Evolutionary conservation across 2,113 vertebrate species (phyloP).

Genomic region (Neoarius graeffei): DNA sequence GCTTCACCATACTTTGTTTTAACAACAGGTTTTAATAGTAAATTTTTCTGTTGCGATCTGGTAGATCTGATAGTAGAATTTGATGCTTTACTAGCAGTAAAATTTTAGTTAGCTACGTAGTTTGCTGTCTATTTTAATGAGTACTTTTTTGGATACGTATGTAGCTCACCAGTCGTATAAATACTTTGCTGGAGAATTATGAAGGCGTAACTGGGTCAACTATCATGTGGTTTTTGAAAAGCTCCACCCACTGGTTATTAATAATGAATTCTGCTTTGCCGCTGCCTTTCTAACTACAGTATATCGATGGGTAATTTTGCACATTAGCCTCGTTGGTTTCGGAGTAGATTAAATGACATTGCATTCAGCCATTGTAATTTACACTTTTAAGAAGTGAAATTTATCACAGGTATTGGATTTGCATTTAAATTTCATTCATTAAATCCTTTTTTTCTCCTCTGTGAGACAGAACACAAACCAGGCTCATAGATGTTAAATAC

Average conservation of each 20-base stretch:
- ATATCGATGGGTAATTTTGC: neutral
- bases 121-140: neutral
- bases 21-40: no score
- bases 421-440: conserved; percentile 2
- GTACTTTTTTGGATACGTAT: neutral
- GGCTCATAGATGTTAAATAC: neutral
- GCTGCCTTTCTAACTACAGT: neutral
- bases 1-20: no score
- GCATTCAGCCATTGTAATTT: neutral
- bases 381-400: conserved; percentile 1
- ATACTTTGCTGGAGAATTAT: neutral
- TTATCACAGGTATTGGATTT: neutral
- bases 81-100: neutral
- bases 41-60: no score
- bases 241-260: neutral
- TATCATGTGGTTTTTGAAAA: neutral
- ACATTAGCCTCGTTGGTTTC: neutral
- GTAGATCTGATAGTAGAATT: no score
- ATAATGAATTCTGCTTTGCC: neutral
- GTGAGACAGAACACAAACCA: conserved; percentile 3
- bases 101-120: neutral
- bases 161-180: neutral
- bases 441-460: neutral
- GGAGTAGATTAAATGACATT: neutral
- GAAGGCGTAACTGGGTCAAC: neutral